Evolutionary conservation across 2,113 vertebrate species (phyloP).

Genomic region (Triplophysa siluroides): DNA sequence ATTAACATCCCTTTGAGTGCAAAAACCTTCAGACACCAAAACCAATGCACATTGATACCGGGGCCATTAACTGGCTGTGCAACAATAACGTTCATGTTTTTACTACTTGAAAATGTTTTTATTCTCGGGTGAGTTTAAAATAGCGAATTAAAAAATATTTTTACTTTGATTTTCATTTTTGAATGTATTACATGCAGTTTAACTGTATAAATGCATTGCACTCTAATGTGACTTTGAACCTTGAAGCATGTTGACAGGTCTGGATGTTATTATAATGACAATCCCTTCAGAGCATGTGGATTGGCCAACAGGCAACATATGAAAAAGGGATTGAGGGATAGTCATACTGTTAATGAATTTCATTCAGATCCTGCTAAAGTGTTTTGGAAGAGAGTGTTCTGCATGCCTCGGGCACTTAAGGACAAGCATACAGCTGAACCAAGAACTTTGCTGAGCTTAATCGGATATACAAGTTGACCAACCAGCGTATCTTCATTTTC

Average conservation of each 20-base stretch:
- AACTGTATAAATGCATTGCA: slow-evolving; percentile 49
- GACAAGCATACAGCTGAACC: slow-evolving; percentile 5
- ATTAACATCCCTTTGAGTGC: too few species aligned
- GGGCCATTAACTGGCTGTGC: slow-evolving; percentile 51
- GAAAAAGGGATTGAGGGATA: neutral
- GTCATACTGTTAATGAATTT: slow-evolving; percentile 3
- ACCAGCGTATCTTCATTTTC: slow-evolving; percentile 28
- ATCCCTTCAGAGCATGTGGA: slow-evolving; percentile 26
- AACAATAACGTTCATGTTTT: slow-evolving; percentile 45
- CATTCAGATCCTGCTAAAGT: neutral
- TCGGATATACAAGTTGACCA: neutral
- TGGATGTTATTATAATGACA: slow-evolving; percentile 19
- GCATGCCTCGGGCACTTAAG: slow-evolving; percentile 14
- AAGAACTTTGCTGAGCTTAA: neutral
- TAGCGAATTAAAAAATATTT: neutral
- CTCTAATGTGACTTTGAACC: neutral
- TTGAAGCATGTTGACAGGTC: slow-evolving; percentile 26
- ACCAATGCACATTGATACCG: slow-evolving; percentile 49
- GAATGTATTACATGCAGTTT: slow-evolving; percentile 26
- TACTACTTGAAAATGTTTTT: slow-evolving; percentile 35
- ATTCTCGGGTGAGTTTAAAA: neutral
- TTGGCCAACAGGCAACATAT: neutral
- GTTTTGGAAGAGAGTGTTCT: neutral
- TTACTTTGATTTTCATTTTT: neutral
- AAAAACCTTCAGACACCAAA: neutral